Evolutionary conservation across 2,113 vertebrate genomes (phyloP).

Genomic region (Trochalopteron elliotii): DNA sequence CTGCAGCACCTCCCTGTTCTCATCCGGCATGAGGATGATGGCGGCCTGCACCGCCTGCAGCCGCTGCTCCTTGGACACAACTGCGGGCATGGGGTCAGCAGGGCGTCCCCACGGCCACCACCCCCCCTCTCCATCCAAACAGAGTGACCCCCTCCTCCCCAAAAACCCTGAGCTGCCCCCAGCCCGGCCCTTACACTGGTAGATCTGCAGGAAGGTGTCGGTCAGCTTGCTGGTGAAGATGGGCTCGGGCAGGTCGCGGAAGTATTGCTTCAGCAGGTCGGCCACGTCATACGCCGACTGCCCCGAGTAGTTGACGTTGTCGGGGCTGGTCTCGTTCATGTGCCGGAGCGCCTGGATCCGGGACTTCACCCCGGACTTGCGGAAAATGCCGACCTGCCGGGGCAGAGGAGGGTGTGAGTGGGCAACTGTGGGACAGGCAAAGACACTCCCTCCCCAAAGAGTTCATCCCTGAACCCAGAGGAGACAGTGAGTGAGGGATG

Average conservation of each 20-base stretch:
- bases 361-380: constrained; percentile 87
- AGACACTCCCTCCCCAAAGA: background rate
- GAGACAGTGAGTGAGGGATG: background rate
- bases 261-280: constrained; percentile 87
- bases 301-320: constrained; percentile 80
- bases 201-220: constrained; percentile 85
- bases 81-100: constrained; percentile 29
- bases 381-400: constrained; percentile 84
- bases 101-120: accelerated
- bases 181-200: constrained; percentile 77
- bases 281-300: constrained; percentile 88
- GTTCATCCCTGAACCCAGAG: background rate
- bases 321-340: constrained; percentile 82
- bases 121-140: background rate
- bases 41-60: constrained; percentile 81
- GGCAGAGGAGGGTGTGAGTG: background rate
- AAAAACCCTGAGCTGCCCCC: accelerated
- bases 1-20: constrained; percentile 88
- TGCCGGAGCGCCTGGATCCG: constrained; percentile 84
- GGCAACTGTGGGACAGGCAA: background rate
- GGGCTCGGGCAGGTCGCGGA: constrained; percentile 85
- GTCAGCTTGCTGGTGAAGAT: constrained; percentile 88
- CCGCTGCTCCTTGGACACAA: constrained; percentile 82
- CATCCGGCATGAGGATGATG: constrained; percentile 82
- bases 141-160: background rate